Conservation (phyloP, 2,113 vertebrate genomes). For the Phalacrocorax brasilianus region DNA sequence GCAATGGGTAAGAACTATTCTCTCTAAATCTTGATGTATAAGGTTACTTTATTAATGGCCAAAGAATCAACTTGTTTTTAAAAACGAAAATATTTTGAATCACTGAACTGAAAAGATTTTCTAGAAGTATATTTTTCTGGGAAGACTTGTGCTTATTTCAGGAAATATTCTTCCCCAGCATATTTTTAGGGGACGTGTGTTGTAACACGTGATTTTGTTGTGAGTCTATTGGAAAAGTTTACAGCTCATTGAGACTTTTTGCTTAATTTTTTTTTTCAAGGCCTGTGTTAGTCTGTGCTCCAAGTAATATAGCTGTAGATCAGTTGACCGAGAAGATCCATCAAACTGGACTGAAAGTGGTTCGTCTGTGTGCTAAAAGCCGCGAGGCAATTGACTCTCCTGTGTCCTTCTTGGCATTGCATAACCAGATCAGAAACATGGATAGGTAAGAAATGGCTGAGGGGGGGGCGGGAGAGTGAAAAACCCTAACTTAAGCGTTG, state of each 20-base stretch:
- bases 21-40: too few relatives aligned
- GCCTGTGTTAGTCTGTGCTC: slow-evolving; percentile 95
- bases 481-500: accelerated
- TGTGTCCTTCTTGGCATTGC: slow-evolving; percentile 94
- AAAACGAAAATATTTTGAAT: not conserved
- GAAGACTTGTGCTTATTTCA: not conserved
- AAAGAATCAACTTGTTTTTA: not conserved
- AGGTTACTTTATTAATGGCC: too few relatives aligned
- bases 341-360: slow-evolving; percentile 95
- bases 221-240: not conserved
- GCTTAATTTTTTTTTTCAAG: slow-evolving; percentile 45
- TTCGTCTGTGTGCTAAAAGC: slow-evolving; percentile 97
- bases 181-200: accelerated
- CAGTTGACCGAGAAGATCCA: slow-evolving; percentile 99
- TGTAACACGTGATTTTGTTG: accelerated
- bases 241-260: not conserved
- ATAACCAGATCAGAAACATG: slow-evolving; percentile 99
- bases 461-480: not conserved
- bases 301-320: slow-evolving; percentile 97
- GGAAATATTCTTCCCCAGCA: accelerated
- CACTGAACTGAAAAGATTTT: not conserved
- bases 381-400: slow-evolving; percentile 97
- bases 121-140: not conserved
- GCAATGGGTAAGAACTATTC: slow-evolving; percentile 85
- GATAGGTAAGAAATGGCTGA: slow-evolving; percentile 83